These are phyloP conservation scores for Nematostella vectensis DNA, from an alignment of 92 coral and sea anemone genomes.

Conservation along the genomic window DNA sequence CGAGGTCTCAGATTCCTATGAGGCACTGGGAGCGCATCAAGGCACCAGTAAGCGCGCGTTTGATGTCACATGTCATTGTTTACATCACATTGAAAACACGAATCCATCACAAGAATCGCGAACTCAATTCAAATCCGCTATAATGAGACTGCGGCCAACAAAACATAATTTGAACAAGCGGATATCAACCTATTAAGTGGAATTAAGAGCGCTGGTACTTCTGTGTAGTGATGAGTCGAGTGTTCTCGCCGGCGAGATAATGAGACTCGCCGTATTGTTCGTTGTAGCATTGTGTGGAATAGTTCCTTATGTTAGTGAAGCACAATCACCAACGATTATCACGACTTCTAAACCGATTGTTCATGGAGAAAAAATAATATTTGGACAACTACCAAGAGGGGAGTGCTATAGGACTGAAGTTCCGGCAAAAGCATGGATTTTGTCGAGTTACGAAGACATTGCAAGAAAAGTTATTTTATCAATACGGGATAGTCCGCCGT, in stretches of 20 bases:
- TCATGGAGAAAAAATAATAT: slow-evolving; percentile 31
- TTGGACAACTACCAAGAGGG: slow-evolving; percentile 37
- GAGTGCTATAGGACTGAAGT: slow-evolving; percentile 34
- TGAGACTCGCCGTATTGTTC: background rate
- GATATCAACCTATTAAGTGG: background rate
- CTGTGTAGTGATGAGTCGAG: background rate
- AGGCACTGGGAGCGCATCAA: too few relatives aligned
- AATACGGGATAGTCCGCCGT: slow-evolving; percentile 52
- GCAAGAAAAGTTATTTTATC: slow-evolving; percentile 44
- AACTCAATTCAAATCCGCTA: slow-evolving; percentile 2
- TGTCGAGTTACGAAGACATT: slow-evolving; percentile 49
- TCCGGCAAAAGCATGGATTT: slow-evolving; percentile 49
- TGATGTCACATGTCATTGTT: too few relatives aligned
- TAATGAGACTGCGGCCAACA: background rate
- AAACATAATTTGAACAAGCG: background rate
- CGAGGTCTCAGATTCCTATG: too few relatives aligned
- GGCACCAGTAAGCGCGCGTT: too few relatives aligned
- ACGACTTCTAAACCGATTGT: slow-evolving; percentile 8
- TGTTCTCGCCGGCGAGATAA: background rate
- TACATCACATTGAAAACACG: slow-evolving; percentile 28
- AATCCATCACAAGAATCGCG: background rate
- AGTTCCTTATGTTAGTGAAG: too few relatives aligned
- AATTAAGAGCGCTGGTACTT: background rate
- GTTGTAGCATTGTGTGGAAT: too few relatives aligned
- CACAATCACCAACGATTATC: too few relatives aligned